Evolutionary conservation across 2,888 invertebrate species (phyloP).

Genomic region (Orthosia gothica): DNA sequence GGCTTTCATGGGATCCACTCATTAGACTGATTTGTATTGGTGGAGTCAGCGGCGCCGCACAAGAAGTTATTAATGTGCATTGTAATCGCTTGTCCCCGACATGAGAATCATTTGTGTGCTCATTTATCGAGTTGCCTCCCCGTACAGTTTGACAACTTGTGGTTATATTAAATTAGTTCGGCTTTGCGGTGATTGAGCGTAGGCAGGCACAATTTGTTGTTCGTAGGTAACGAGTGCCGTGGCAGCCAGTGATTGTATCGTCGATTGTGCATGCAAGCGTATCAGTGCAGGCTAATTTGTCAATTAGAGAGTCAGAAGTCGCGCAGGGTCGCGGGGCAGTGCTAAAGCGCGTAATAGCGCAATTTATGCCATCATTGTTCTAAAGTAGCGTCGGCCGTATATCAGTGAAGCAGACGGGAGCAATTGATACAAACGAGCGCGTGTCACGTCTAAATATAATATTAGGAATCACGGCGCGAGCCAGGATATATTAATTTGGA

Average conservation of each 20-base stretch:
- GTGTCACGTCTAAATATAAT: constrained; percentile 92
- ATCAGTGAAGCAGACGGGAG: constrained; percentile 90
- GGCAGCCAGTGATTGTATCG: constrained; percentile 75
- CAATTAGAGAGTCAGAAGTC: constrained; percentile 82
- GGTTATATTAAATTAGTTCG: constrained; percentile 70
- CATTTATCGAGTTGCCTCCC: constrained; percentile 79
- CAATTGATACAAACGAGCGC: constrained; percentile 92
- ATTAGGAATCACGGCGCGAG: constrained; percentile 92
- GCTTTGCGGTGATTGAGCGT: constrained; percentile 62
- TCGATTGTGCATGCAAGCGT: constrained; percentile 80
- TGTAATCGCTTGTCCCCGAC: constrained; percentile 84
- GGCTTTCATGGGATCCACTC: constrained; percentile 89
- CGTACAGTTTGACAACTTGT: constrained; percentile 74
- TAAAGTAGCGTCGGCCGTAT: constrained; percentile 91
- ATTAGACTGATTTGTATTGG: constrained; percentile 89
- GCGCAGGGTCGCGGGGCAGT: constrained; percentile 82
- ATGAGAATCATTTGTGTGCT: constrained; percentile 81
- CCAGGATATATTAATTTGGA: constrained; percentile 92
- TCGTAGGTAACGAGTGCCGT: constrained; percentile 67
- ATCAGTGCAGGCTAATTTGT: constrained; percentile 85
- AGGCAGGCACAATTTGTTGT: constrained; percentile 69
- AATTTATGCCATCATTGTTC: constrained; percentile 91
- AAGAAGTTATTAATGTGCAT: constrained; percentile 87
- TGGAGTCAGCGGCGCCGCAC: constrained; percentile 84
- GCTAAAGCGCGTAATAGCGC: constrained; percentile 87